Evolutionary conservation across 2,113 vertebrate species (phyloP).

Genomic region (Delphinapterus leucas): DNA sequence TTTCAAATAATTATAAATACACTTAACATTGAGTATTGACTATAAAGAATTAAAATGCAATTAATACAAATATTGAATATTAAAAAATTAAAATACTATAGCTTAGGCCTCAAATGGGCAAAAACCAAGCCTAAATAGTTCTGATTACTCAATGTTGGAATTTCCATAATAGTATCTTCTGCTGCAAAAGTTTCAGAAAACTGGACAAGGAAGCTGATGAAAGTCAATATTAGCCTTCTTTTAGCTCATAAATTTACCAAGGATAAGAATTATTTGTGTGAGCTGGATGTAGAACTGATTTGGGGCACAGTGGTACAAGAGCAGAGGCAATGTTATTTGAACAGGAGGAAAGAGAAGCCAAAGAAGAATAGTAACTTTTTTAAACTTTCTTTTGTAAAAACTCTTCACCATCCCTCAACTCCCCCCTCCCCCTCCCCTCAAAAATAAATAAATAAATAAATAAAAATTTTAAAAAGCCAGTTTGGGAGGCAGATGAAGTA

Average conservation of each 20-base stretch:
- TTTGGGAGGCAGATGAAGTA: neutral
- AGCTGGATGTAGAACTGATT: neutral
- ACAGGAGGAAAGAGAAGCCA: neutral
- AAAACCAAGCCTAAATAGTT: neutral
- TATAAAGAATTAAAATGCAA: neutral
- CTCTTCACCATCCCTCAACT: neutral
- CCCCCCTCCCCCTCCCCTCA: fast-evolving
- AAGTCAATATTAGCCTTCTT: neutral
- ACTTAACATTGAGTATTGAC: neutral
- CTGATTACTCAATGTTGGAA: neutral
- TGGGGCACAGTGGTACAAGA: neutral
- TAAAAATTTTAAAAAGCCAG: neutral
- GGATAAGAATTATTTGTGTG: neutral
- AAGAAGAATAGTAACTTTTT: neutral
- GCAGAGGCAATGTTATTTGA: neutral
- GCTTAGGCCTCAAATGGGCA: neutral
- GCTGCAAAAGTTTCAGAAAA: neutral
- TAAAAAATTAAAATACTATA: neutral
- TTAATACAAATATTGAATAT: neutral
- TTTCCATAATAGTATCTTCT: neutral
- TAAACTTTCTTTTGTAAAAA: neutral
- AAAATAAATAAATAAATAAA: neutral
- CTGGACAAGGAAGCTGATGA: neutral
- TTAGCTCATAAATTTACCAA: neutral
- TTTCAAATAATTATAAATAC: neutral